Conservation (phyloP, 1,140 invertebrate species). For the Meloidogyne hapla region DNA sequence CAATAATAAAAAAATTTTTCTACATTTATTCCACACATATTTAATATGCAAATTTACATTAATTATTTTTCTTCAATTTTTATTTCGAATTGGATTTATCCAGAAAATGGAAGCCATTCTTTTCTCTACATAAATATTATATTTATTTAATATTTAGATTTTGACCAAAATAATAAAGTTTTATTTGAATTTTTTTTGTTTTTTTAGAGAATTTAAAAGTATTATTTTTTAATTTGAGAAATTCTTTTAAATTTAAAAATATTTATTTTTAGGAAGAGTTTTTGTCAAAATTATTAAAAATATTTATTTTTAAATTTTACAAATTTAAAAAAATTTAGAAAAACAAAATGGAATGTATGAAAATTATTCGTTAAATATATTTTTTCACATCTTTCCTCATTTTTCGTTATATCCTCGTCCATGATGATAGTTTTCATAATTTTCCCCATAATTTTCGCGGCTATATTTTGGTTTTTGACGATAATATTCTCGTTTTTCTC, state of each 20-base stretch:
- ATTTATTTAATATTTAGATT: no score
- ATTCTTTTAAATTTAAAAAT: background rate
- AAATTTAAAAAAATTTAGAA: no score
- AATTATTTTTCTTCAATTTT: background rate
- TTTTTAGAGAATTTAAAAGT: background rate
- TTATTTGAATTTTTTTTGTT: background rate
- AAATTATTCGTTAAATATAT: background rate
- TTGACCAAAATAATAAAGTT: background rate
- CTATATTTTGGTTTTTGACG: background rate
- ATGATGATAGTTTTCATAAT: background rate
- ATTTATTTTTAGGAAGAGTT: no score
- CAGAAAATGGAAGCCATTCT: background rate
- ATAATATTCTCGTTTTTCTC: background rate
- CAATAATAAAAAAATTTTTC: background rate
- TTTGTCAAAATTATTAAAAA: no score
- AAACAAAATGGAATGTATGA: no score
- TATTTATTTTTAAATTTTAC: no score
- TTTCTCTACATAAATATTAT: background rate
- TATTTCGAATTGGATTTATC: constrained; percentile 1
- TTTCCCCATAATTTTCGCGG: background rate
- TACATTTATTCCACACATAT: background rate
- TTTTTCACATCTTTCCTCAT: background rate
- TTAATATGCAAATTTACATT: constrained; percentile 3
- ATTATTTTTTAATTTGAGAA: background rate
- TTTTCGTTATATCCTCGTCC: background rate